phyloP scores from a whole-genome alignment of 1,140 invertebrate genomes.

The Doryteuthis pealeii region DNA sequence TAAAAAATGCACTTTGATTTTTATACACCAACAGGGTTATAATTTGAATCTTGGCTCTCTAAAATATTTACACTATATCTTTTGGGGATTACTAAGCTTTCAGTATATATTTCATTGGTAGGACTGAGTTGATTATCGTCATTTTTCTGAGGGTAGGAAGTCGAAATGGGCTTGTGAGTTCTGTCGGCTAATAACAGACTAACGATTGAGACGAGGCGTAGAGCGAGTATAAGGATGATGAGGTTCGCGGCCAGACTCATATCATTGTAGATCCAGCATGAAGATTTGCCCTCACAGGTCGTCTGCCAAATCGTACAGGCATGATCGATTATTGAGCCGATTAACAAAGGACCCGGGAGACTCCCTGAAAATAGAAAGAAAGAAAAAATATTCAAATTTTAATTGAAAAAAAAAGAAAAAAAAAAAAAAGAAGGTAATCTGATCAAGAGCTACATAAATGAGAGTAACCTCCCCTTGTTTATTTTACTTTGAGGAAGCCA shows the following conservation, averaged over 20 bases:
- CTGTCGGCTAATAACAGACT: conserved; percentile 24
- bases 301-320: conserved; percentile 53
- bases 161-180: conserved; percentile 21
- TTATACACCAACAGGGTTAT: not conserved
- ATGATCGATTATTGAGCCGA: conserved; percentile 46
- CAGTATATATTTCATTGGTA: not conserved
- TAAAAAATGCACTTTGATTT: no score
- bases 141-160: not conserved
- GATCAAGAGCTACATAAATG: no score
- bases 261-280: conserved; percentile 55
- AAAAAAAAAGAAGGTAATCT: no score
- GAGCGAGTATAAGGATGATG: conserved; percentile 19
- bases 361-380: conserved; percentile 34
- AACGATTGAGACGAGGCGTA: conserved; percentile 25
- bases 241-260: conserved; percentile 21
- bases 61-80: not conserved
- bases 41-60: not conserved
- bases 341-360: conserved; percentile 54
- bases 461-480: no score
- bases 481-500: no score
- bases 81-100: not conserved
- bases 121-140: not conserved
- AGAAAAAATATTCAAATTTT: no score
- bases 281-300: conserved; percentile 42
- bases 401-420: no score